These are phyloP conservation scores for Drosophila sproati DNA, from an alignment of 1,140 invertebrate species.

Conservation along the genomic window DNA sequence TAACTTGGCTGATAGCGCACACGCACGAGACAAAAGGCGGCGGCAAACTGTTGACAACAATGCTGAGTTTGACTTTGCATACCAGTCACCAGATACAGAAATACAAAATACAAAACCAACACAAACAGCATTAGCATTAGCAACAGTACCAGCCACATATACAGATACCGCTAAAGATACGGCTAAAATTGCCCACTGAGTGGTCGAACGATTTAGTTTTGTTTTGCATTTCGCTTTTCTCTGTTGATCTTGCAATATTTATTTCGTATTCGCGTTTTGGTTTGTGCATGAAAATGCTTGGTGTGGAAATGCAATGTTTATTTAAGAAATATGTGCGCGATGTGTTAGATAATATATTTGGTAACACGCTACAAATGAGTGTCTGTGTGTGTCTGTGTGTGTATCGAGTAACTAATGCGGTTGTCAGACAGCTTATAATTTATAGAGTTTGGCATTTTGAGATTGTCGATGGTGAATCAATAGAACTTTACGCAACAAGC, in stretches of 20 bases:
- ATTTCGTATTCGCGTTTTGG: constrained; percentile 25
- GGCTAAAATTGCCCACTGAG: constrained; percentile 6
- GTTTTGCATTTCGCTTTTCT: not conserved
- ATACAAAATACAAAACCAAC: not conserved
- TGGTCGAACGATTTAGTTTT: not conserved
- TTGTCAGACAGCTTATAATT: constrained; percentile 32
- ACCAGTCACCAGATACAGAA: constrained; percentile 18
- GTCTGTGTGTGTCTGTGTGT: not conserved
- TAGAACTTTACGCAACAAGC: constrained; percentile 8
- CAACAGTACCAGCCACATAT: not conserved
- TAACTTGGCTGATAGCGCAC: constrained; percentile 59
- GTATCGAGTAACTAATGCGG: constrained; percentile 23
- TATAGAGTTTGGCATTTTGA: constrained; percentile 22
- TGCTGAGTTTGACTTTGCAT: constrained; percentile 25
- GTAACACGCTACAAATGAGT: constrained; percentile 17
- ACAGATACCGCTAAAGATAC: constrained; percentile 18
- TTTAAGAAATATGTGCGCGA: constrained; percentile 33
- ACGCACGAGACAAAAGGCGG: constrained; percentile 54
- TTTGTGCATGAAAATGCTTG: constrained; percentile 21
- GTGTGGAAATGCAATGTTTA: constrained; percentile 40
- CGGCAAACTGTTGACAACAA: constrained; percentile 62
- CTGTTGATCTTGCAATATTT: constrained; percentile 27
- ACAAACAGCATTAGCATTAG: not conserved
- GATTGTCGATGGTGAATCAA: constrained; percentile 3
- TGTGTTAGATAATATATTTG: constrained; percentile 43